Evolutionary conservation across 2,797 vertebrate genomes (phyloP), one percentile per base, ranked within the genome.

Genomic region (Pseudotriccus pelzelni): DNA sequence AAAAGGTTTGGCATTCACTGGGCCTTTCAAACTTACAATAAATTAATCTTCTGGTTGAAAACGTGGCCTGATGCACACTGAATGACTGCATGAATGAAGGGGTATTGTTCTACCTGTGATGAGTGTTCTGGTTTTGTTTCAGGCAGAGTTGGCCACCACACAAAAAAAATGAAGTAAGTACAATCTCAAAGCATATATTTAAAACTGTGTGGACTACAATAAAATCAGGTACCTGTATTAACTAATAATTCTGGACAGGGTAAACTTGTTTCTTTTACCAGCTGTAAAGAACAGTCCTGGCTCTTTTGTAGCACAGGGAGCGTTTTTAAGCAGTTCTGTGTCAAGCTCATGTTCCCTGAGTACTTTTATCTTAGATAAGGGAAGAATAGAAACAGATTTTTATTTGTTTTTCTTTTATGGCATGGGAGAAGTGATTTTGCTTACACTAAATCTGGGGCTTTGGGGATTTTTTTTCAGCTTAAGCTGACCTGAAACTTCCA

Each of bases 101-200:
- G 74, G 30, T 46, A 36, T 47, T 30, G 68, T 59, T 87, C n/a
- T 37, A 37, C 10, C 49, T 67, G 6, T 44, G 64, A 56, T 32
- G 74, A 50, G 41, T 81, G 41, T 34, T 88, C 80, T 80, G 46
- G 93, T 89, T 74, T 91, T 30, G 43, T 96, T 97, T 86, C 96
- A 98, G 98, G 93, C 97, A 94, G 15, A 83, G 85, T 47, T 96
- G 97, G 94, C 63, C 86, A 90, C 76, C 82, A 85, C 97, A 98
- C n/a, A 96, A 93, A 89, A 98, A 96, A 95, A 87, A 87, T 41
- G 98, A 98, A 75, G 98, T 99, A 96, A 98, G 98, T 98, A 50
- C 21, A 41, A 21, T 78, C 19, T 79, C 43, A 89, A 69, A 87
- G 41, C 11, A 56, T 37, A 4, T 22, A 53, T 70, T 80, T 79